phyloP scores from a whole-genome alignment of 2,888 invertebrate species.

The Cephus pulcher region DNA sequence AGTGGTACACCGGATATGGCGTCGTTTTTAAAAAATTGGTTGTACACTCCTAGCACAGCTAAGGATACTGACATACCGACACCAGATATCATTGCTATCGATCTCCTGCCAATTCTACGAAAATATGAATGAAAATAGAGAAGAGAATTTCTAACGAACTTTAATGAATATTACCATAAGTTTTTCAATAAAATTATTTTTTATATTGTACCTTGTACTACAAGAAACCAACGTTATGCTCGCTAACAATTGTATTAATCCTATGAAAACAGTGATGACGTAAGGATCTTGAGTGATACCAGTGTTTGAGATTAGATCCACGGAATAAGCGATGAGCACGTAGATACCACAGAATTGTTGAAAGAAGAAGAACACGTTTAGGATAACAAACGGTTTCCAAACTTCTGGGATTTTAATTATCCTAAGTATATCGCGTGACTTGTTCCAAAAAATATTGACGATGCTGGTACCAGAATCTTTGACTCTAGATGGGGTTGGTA shows the following conservation, averaged over 20 bases:
- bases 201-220: constrained; percentile 22
- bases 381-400: constrained; percentile 41
- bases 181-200: not conserved
- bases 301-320: constrained; percentile 30
- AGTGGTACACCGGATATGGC: constrained; percentile 46
- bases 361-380: constrained; percentile 36
- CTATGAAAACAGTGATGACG: constrained; percentile 33
- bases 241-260: constrained; percentile 31
- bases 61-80: constrained; percentile 68
- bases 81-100: constrained; percentile 70
- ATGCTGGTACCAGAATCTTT: not conserved
- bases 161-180: constrained; percentile 13
- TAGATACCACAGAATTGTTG: constrained; percentile 42
- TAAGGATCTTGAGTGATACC: constrained; percentile 36
- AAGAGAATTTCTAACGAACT: not conserved
- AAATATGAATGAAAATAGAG: constrained; percentile 25
- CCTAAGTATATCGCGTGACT: constrained; percentile 20
- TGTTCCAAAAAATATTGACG: not conserved
- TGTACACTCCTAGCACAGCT: constrained; percentile 63
- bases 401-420: constrained; percentile 32
- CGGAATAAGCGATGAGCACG: constrained; percentile 36
- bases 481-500: not conserved
- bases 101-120: constrained; percentile 69
- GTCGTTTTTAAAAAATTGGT: constrained; percentile 48
- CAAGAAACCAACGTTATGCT: constrained; percentile 24